Base-by-base conservation (phyloP, 1,140 invertebrate genomes). In the Aleiodes sp. region DNA sequence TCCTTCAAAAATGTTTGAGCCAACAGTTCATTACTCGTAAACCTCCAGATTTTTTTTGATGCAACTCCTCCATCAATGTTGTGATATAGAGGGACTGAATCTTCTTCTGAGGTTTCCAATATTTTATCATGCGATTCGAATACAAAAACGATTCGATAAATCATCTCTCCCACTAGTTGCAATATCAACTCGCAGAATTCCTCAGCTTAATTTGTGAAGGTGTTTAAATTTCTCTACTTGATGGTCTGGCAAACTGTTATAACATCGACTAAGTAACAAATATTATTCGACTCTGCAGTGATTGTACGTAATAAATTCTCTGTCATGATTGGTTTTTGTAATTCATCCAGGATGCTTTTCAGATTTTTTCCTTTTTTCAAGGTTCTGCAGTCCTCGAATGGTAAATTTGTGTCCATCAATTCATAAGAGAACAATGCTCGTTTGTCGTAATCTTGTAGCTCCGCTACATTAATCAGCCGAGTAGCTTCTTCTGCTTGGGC, bases 231-330 rank as follows among this genome's bases (percentile, higher is more conserved):
- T 6, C 39, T 8, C 39, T 12, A 12, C 9, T 41, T 41, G 4
- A n/a, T 41, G 9, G 4, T 41, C 4, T 3, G 39, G 3, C 39
- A 6, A 41, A n/a, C 6, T 7, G 39, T 41, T 14, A 41, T 41
- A 41, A 41, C 39, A 41, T 41, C 39, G 8, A 41, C 39, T n/a
- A 41, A 41, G 39, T 41, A 41, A 41, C 39, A 41, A 41, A 41
- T 14, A 41, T 41, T 8, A 41, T 8, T 8, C 2, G 39, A 8
- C 3, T 8, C 39, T 41, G 39, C 8, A 41, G 6, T 41, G 39
- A 41, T 41, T 12, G 3, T 14, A 41, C 39, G 14, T 6, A 14
- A 41, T 41, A n/a, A n/a, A n/a, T 41, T n/a, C 6, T 7, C n/a
- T 41, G 6, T 14, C n/a, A n/a, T n/a, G n/a, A 41, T 41, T 14